Evolutionary conservation across 2,113 vertebrate genomes (phyloP), one percentile per base, ranked within the genome.

Genomic region (Ceratotherium simum): DNA sequence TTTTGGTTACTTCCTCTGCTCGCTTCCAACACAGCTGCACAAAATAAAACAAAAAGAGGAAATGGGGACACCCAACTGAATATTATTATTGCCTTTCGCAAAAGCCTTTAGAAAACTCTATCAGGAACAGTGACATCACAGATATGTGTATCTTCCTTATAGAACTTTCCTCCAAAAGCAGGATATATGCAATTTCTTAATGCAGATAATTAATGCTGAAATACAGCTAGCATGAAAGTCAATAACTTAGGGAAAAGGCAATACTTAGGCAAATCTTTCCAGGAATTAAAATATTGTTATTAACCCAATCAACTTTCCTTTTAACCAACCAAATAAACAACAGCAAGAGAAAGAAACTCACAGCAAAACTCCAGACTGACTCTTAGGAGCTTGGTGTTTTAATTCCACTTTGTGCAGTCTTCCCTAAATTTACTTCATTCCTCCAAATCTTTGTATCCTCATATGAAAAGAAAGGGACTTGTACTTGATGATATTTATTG

Each of bases 31-130:
- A 90, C 96, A 98, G 94, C 95, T 98, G 95, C 73, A 88, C 1
- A 87, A 75, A 79, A 90, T 86, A 86, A 96, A 96, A 96, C 92
- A 97, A 93, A 95, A 96, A 97, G 75, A 97, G 94, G 95, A 96
- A 97, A 96, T 8, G 36, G 86, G 48, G 81, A 96, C 83, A 87
- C 42, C 33, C 80, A 87, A 64, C 25, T 46, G 69, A 78, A 80
- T 64, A 91, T 83, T 65, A 69, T 76, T 21, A 64, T 31, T 86
- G 67, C 46, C 67, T 86, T 80, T 51, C 81, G 70, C 76, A 72
- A 72, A 91, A 97, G 36, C 33, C 42, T 87, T 95, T 56, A 92
- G 65, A 75, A 96, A 73, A 80, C 6, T 58, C 51, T 86, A 16
- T 67, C 33, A 81, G 90, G 54, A 81, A 84, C 80, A 23, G 29